Base-by-base conservation (phyloP, 2,797 vertebrate species). In the Micrastur ruficollis region DNA sequence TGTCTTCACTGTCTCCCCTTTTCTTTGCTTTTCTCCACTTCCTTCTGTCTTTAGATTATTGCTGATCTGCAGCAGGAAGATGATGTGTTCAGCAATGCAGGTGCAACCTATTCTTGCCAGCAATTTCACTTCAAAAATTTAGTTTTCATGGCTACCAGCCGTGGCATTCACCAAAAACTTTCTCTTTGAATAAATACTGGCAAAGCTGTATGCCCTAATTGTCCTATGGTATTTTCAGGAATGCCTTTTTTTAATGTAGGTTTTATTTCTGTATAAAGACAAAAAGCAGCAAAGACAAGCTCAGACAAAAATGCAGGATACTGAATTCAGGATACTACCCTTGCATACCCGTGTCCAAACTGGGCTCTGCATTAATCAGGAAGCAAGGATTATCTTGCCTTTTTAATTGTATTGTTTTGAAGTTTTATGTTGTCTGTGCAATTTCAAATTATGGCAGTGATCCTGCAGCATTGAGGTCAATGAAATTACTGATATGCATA, bases 351-450 rank as follows among this genome's bases (percentile, higher is more conserved):
- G 2, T 59, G 36, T 92, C 59, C 55, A 52, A 46, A 63, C 18
- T 66, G 29, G 38, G n/a, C 40, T 63, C 14, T 84, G 22, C 23
- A 8, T 23, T 90, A 78, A 92, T 92, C 46, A 61, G 88, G 78
- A 92, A 95, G 78, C 59, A 71, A 80, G 63, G 25, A 85, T 32
- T 63, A 63, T 89, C 72, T 86, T 86, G 76, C 31, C 52, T 68
- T 76, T 70, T 81, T 94, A 93, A 90, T 85, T 91, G 49, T 55
- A 44, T 83, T 92, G 88, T 58, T 96, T 89, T 46, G 65, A 95
- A 74, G 32, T 76, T 94, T 88, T 82, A 40, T 94, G 74, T 81
- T 94, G 47, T 72, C 50, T 73, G 20, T 89, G 65, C 36, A 70
- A 42, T 95, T 94, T 95, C 81, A 92, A 89, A 86, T 89, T 74